Evolutionary conservation across 2,113 vertebrate species (phyloP), one percentile per base, ranked within the genome.

Genomic region (Melanerpes aurifrons): DNA sequence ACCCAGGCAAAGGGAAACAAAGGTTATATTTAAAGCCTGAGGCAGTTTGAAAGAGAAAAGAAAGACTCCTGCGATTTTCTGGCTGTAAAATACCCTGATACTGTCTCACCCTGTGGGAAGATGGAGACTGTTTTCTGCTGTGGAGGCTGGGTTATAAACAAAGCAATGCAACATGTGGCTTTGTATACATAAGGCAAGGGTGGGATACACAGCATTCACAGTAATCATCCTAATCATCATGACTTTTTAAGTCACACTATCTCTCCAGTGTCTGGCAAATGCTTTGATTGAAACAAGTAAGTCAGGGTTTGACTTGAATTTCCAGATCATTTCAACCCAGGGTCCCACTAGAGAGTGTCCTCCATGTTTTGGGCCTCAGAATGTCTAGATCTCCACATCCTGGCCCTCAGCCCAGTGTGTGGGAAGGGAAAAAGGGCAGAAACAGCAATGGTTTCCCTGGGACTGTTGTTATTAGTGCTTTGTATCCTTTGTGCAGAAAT

Each of bases 171-270:
- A 77, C 67, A 28, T 86, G 82, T 92, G 90, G 79, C 79, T 91
- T 93, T 94, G 79, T 92, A 75, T 94, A 78, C 59, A 70, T 71
- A 86, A 91, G 68, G 67, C 87, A 61, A 72, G 87, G 94, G 90
- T 89, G 85, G 91, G 57, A 89, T 81, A 54, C n/a, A 4, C 6
- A 0, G 1, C 57, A 6, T 78, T 82, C 57, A 56, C 53, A 66
- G 48, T 58, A 66, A 74, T 90, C 58, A 74, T 86, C 48, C 29
- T 72, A 77, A 81, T 83, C 92, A 88, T 89, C 67, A 69, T 4
- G 25, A 10, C 26, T 81, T 73, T 64, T 87, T n/a, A 75, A 87
- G 47, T 82, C 62, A 47, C 67, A 83, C 31, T 92, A 4, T 29
- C n/a, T 88, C 62, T 76, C 21, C 59, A 43, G 37, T 50, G 37